A percentile compares a stretch with the other conserved stretches of the same genome.
These are phyloP conservation scores for fruit fly (Drosophila melanogaster) DNA, from an alignment of 1,140 invertebrate genomes.

Conservation along the genomic window DNA sequence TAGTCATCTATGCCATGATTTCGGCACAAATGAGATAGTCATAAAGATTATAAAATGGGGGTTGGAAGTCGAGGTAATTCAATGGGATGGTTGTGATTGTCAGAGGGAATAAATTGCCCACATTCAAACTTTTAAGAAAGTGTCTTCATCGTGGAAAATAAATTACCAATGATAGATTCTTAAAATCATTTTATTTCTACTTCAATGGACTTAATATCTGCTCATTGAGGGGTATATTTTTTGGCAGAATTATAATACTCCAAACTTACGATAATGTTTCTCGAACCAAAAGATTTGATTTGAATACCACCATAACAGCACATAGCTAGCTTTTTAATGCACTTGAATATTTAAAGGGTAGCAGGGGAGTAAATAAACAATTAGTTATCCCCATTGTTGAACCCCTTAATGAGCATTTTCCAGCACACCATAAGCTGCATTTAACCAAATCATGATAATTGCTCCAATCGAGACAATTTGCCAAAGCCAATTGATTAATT, in stretches of 20 bases:
- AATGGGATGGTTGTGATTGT: background rate
- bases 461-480: constrained; percentile 20
- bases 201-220: background rate
- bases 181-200: background rate
- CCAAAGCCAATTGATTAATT: constrained; percentile 36
- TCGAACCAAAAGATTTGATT: too few relatives aligned
- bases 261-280: too few relatives aligned
- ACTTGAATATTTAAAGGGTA: too few relatives aligned
- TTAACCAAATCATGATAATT: constrained; percentile 31
- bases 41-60: constrained; percentile 20
- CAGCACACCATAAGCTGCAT: constrained; percentile 2
- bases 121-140: constrained; percentile 8
- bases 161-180: constrained; percentile 8
- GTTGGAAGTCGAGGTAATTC: background rate
- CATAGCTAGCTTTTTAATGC: too few relatives aligned
- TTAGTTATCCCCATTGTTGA: constrained; percentile 1
- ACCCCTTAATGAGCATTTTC: background rate
- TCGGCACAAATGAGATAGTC: constrained; percentile 20
- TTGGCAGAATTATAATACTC: too few relatives aligned
- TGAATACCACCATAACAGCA: too few relatives aligned
- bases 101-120: background rate
- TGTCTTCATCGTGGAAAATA: background rate
- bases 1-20: constrained; percentile 37
- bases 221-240: background rate
- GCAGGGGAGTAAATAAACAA: background rate